Evolutionary conservation across 2,797 vertebrate species (phyloP).

Genomic region (Acrossocheilus wenchowensis): DNA sequence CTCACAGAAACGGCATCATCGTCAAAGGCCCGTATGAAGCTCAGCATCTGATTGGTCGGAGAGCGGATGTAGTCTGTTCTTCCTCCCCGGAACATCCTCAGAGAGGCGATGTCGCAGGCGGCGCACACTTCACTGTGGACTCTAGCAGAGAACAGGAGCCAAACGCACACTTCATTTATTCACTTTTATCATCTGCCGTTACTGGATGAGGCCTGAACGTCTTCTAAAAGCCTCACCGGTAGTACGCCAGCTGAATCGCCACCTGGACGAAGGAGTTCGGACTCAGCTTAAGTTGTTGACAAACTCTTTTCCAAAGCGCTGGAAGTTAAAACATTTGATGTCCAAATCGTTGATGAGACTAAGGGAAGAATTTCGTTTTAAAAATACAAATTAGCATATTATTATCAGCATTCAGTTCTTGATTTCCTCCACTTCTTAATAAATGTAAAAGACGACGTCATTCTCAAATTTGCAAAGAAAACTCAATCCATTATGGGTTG

Average conservation of each 20-base stretch:
- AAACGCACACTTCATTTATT: slow-evolving; percentile 6
- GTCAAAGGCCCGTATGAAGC: slow-evolving; percentile 77
- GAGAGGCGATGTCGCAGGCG: slow-evolving; percentile 79
- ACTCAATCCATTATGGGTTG: not conserved
- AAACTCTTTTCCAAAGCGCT: slow-evolving; percentile 82
- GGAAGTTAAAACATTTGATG: slow-evolving; percentile 85
- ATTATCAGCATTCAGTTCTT: not conserved
- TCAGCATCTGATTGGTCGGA: slow-evolving; percentile 77
- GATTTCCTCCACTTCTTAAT: not conserved
- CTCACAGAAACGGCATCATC: slow-evolving; percentile 74
- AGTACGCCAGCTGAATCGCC: slow-evolving; percentile 83
- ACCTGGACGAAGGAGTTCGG: slow-evolving; percentile 85
- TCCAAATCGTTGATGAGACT: slow-evolving; percentile 87
- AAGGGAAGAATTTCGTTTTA: slow-evolving; percentile 10
- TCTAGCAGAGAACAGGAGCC: slow-evolving; percentile 63
- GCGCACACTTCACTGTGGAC: slow-evolving; percentile 80
- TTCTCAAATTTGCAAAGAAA: not conserved
- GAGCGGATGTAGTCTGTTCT: slow-evolving; percentile 82
- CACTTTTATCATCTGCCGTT: not conserved
- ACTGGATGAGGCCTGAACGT: not conserved
- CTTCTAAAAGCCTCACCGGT: slow-evolving; percentile 68
- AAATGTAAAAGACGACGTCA: not conserved
- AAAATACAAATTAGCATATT: not conserved
- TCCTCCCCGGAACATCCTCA: slow-evolving; percentile 81
- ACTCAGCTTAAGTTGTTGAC: slow-evolving; percentile 76